A percentile compares a stretch with the other conserved stretches of the same genome.
Evolutionary conservation across 2,113 vertebrate species (phyloP).

Genomic region (Castor canadensis): DNA sequence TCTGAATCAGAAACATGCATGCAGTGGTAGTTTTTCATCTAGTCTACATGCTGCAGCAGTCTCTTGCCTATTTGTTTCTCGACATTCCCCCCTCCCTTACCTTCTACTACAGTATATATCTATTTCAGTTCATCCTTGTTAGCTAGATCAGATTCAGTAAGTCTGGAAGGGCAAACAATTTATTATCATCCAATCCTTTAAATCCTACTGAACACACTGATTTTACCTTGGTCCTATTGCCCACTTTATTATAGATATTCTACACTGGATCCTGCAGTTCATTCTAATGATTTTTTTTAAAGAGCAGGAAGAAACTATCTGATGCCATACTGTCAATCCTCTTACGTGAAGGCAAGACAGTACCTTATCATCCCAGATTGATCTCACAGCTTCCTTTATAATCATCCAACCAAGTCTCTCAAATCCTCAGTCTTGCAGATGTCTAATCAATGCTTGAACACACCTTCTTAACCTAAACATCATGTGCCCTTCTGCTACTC

Average conservation of each 20-base stretch:
- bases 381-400: background rate
- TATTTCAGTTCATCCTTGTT: conserved; percentile 90
- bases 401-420: background rate
- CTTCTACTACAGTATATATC: conserved; percentile 85
- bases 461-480: conserved; percentile 20
- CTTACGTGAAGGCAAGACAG: background rate
- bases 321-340: background rate
- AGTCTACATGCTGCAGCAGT: conserved; percentile 37
- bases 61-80: conserved; percentile 68
- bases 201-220: conserved; percentile 79
- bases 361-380: background rate
- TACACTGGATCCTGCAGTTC: conserved; percentile 20
- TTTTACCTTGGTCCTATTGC: conserved; percentile 82
- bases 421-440: background rate
- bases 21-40: conserved; percentile 50
- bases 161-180: conserved; percentile 90
- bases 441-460: conserved; percentile 41
- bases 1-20: conserved; percentile 58
- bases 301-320: background rate
- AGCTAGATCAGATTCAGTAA: conserved; percentile 87
- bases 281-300: conserved; percentile 24
- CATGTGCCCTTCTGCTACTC: background rate
- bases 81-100: conserved; percentile 69
- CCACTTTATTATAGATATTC: conserved; percentile 42
- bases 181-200: conserved; percentile 86